Evolutionary conservation across 2,888 invertebrate genomes (phyloP), one percentile per base, ranked within the genome.

Genomic region (Drosophila flavopinicola): DNA sequence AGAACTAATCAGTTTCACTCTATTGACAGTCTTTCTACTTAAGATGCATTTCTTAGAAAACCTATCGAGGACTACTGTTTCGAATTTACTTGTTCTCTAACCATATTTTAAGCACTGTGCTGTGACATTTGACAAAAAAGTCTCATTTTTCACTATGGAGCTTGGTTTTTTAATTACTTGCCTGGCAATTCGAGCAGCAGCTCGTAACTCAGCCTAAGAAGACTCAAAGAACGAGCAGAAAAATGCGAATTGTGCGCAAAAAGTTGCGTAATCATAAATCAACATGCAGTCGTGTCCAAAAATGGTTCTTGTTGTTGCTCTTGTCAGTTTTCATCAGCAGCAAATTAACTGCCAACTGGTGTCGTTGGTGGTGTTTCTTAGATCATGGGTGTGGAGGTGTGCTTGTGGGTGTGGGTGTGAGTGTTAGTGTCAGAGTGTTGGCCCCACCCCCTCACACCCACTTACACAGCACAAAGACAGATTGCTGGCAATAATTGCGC

Each of bases 251-350:
- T 49, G 25, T 37, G 13, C 9, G 38, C 27, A 49, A 54, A 67
- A 66, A 49, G 48, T 77, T 79, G 69, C 59, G 78, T 64, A 63
- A 70, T 44, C 75, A 84, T 84, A 73, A 80, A 80, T 80, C 85
- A 80, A 78, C 53, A 51, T 65, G 66, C 58, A 73, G 66, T 65
- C 66, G 66, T 67, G 65, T 65, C 39, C 42, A 48, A 52, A 52
- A 32, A 29, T 15, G 27, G n/a, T n/a, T n/a, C n/a, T 20, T 48
- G 38, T 13, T 52, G 35, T 42, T 52, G 60, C 53, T 25, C 30
- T 53, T 75, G 80, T 75, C 79, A 73, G 64, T 42, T 71, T 61
- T 48, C 58, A 71, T 66, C 75, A 75, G 56, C 58, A 63, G 54
- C 68, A 79, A 83, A 83, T 79, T 57, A 75, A 79, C 69, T 72